Evolutionary conservation across 2,888 invertebrate genomes (phyloP).

Genomic region (Gasteruption jaculator): DNA sequence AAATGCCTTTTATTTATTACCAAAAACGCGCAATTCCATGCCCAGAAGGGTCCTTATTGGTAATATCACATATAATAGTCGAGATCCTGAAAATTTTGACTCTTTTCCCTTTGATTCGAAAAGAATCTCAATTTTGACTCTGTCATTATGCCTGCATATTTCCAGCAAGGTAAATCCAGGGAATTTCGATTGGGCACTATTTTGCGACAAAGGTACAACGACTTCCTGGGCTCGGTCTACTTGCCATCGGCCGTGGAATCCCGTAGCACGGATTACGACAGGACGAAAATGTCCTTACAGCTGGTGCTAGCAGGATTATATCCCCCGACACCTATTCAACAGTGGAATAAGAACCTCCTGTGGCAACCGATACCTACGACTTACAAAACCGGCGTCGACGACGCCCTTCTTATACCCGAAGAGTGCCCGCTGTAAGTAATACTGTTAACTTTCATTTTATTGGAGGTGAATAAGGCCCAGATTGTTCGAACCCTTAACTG

Average conservation of each 20-base stretch:
- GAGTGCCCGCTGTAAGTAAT: constrained; percentile 31
- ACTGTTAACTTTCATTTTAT: neutral
- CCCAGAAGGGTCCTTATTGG: no score
- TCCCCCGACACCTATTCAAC: constrained; percentile 57
- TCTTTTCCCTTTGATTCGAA: no score
- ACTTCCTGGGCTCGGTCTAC: constrained; percentile 53
- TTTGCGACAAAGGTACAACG: constrained; percentile 52
- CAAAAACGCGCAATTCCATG: no score
- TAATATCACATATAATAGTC: no score
- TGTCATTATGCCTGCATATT: no score
- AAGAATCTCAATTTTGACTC: no score
- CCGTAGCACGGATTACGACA: constrained; percentile 65
- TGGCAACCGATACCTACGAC: constrained; percentile 67
- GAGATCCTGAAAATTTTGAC: no score
- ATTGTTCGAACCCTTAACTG: no score
- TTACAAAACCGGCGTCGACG: constrained; percentile 21
- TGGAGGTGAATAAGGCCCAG: neutral
- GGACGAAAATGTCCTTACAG: constrained; percentile 72
- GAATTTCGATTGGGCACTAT: constrained; percentile 54
- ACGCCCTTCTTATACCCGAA: constrained; percentile 28
- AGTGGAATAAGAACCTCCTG: constrained; percentile 56
- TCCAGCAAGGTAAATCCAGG: constrained; percentile 56
- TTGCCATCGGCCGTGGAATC: constrained; percentile 43
- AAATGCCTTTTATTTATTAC: no score
- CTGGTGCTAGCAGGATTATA: constrained; percentile 67